Evolutionary conservation across 2,797 vertebrate species (phyloP).

Genomic region (Chaunax sp.): DNA sequence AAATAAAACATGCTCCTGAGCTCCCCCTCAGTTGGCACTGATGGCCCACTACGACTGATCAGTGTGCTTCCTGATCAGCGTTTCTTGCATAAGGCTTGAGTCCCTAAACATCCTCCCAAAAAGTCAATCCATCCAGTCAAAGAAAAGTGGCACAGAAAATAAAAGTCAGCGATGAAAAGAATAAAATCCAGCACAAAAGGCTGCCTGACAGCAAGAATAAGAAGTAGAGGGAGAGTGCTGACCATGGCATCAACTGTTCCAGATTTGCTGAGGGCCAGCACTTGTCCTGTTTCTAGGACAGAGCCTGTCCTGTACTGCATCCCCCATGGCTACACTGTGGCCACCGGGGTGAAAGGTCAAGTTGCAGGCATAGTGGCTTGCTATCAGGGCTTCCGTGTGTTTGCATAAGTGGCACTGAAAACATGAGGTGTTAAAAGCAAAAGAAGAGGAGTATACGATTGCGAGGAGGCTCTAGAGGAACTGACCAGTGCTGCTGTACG

Average conservation of each 20-base stretch:
- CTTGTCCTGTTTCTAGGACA: slow-evolving; percentile 37
- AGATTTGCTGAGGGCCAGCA: slow-evolving; percentile 43
- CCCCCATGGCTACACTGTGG: slow-evolving; percentile 39
- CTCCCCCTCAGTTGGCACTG: slow-evolving; percentile 68
- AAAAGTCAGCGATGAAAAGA: slow-evolving; percentile 56
- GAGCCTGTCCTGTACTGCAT: slow-evolving; percentile 20
- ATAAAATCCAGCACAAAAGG: slow-evolving; percentile 61
- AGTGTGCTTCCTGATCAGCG: slow-evolving; percentile 52
- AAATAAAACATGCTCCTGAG: slow-evolving; percentile 74
- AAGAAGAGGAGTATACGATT: slow-evolving; percentile 28
- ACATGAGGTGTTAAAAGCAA: slow-evolving; percentile 57
- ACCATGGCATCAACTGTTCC: slow-evolving; percentile 55
- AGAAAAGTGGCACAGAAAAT: slow-evolving; percentile 36
- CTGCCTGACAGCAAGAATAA: slow-evolving; percentile 55
- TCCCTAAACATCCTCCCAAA: slow-evolving; percentile 55
- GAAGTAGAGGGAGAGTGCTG: slow-evolving; percentile 43
- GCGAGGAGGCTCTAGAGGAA: slow-evolving; percentile 72
- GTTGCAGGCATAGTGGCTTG: slow-evolving; percentile 61
- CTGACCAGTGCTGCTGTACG: slow-evolving; percentile 54
- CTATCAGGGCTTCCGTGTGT: slow-evolving; percentile 45
- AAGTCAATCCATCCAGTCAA: slow-evolving; percentile 49
- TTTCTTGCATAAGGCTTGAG: slow-evolving; percentile 77
- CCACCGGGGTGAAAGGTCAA: slow-evolving; percentile 52
- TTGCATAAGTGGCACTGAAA: slow-evolving; percentile 71
- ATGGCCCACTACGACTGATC: slow-evolving; percentile 56